Conservation (phyloP, 2,888 invertebrate genomes). For the Caenorhabditis wallacei region DNA sequence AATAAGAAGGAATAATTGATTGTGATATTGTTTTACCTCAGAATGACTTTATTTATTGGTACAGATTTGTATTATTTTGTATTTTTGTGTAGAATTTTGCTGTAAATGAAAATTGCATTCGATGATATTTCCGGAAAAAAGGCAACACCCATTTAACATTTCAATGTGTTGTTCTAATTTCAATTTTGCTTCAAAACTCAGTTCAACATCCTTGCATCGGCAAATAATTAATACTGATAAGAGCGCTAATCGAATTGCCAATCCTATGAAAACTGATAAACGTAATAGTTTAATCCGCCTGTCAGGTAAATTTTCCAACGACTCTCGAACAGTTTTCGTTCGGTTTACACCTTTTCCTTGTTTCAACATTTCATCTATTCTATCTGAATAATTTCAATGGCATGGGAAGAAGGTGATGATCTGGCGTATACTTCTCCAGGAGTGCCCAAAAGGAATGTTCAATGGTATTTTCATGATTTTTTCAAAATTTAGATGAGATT, state of each 20-base stretch:
- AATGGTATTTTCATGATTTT: slow-evolving; percentile 23
- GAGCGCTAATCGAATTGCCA: slow-evolving; percentile 51
- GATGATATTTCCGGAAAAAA: not conserved
- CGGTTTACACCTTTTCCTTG: slow-evolving; percentile 11
- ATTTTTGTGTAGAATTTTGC: slow-evolving; percentile 13
- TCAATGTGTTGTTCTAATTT: slow-evolving; percentile 1
- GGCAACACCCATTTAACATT: not conserved
- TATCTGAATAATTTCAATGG: slow-evolving; percentile 2
- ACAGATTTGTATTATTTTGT: slow-evolving; percentile 15
- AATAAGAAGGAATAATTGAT: slow-evolving; percentile 54
- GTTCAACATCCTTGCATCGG: slow-evolving; percentile 30
- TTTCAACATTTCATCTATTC: not conserved
- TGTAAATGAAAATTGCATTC: slow-evolving; percentile 17
- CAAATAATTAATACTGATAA: slow-evolving; percentile 48
- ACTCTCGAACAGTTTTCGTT: slow-evolving; percentile 46
- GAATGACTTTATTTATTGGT: slow-evolving; percentile 39
- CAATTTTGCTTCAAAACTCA: slow-evolving; percentile 7
- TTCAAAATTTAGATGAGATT: not conserved
- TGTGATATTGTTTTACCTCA: slow-evolving; percentile 27
- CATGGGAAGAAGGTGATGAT: slow-evolving; percentile 42
- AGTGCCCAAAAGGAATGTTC: slow-evolving; percentile 8
- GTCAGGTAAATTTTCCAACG: slow-evolving; percentile 40
- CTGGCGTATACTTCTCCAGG: slow-evolving; percentile 24
- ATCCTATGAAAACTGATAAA: slow-evolving; percentile 54
- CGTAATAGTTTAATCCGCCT: slow-evolving; percentile 59